A percentile compares a stretch with the other conserved stretches of the same genome.
These are phyloP conservation scores for Synanthedon myopaeformis DNA, from an alignment of 2,888 invertebrate species.

Conservation along the genomic window DNA sequence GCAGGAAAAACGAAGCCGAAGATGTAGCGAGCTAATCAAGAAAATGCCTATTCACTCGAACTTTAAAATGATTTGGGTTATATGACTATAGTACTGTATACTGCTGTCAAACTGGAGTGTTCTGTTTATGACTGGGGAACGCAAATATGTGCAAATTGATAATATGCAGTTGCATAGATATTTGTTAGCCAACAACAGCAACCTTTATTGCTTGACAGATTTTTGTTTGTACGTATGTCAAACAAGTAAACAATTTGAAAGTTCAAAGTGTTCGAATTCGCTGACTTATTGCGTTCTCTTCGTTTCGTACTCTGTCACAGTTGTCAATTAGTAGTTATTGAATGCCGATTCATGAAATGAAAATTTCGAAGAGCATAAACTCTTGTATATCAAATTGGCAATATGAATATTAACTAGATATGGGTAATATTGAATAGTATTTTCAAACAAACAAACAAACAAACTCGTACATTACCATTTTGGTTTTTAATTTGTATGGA, in stretches of 20 bases:
- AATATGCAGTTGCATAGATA: slow-evolving; percentile 21
- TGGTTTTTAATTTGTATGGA: too few relatives aligned
- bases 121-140: slow-evolving; percentile 39
- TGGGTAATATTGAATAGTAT: too few relatives aligned
- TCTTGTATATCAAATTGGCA: too few relatives aligned
- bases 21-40: too few relatives aligned
- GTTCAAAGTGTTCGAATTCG: slow-evolving; percentile 1
- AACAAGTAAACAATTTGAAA: slow-evolving; percentile 18
- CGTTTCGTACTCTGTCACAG: too few relatives aligned
- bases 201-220: slow-evolving; percentile 11
- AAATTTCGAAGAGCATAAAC: not conserved
- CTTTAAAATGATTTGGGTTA: too few relatives aligned
- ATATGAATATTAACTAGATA: too few relatives aligned
- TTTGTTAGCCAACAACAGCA: slow-evolving; percentile 30
- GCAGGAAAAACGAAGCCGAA: too few relatives aligned
- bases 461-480: too few relatives aligned
- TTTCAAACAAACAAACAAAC: too few relatives aligned
- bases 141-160: slow-evolving; percentile 15
- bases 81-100: too few relatives aligned
- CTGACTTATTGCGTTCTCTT: not conserved
- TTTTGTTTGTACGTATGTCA: slow-evolving; percentile 29
- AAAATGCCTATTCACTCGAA: too few relatives aligned
- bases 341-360: not conserved
- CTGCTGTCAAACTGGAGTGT: slow-evolving; percentile 11
- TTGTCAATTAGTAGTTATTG: not conserved